A percentile compares a stretch with the other conserved stretches of the same genome.
Evolutionary conservation across 1,140 invertebrate species (phyloP).

Genomic region (Micrasema longulum): DNA sequence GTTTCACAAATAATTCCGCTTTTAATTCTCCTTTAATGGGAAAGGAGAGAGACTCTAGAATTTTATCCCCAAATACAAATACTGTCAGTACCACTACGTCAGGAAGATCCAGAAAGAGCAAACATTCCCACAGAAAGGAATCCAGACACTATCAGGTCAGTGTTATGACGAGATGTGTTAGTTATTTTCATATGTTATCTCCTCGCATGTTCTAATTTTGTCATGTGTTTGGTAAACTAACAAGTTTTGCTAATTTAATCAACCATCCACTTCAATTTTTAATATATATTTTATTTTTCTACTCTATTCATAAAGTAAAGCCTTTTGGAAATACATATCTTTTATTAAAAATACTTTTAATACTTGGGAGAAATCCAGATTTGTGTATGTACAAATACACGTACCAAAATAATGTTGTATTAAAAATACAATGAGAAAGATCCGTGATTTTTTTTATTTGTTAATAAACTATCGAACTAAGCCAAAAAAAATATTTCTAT

Average conservation of each 20-base stretch:
- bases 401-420: no score
- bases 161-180: background rate
- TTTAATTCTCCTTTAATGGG: slow-evolving; percentile 64
- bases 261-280: background rate
- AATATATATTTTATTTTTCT: no score
- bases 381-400: no score
- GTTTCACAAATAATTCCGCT: slow-evolving; percentile 58
- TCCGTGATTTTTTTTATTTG: no score
- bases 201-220: slow-evolving; percentile 23
- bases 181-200: background rate
- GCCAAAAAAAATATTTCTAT: no score
- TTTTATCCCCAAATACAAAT: slow-evolving; percentile 68
- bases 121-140: slow-evolving; percentile 70
- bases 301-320: no score
- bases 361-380: no score
- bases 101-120: slow-evolving; percentile 67
- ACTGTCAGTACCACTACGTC: slow-evolving; percentile 66
- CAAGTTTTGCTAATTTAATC: background rate
- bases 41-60: slow-evolving; percentile 65
- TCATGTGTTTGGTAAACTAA: background rate
- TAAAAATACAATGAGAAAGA: no score
- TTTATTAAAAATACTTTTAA: no score
- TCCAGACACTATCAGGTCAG: slow-evolving; percentile 74
- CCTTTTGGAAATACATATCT: no score
- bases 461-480: no score